Evolutionary conservation across 2,797 vertebrate species (phyloP).

Genomic region (Microctenopoma steveboyesi): DNA sequence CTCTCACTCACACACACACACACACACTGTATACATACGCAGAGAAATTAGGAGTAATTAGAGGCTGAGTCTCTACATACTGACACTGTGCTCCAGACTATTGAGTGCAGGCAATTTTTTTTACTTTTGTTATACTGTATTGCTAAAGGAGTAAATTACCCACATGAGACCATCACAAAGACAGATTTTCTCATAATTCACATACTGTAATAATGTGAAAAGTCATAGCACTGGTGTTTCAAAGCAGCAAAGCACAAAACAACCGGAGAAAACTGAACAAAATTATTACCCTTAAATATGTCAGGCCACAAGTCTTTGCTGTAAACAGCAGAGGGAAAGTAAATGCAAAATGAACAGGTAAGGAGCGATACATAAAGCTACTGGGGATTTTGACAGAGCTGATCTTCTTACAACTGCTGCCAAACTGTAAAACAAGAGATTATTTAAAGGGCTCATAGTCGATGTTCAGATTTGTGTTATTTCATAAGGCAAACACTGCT

Average conservation of each 20-base stretch:
- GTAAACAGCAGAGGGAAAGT: background rate
- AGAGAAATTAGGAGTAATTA: conserved; percentile 48
- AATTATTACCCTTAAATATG: conserved; percentile 8
- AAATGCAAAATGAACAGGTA: conserved; percentile 16
- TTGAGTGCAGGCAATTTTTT: background rate
- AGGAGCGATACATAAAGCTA: conserved; percentile 32
- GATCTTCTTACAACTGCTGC: conserved; percentile 9
- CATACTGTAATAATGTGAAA: conserved; percentile 7
- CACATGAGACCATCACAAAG: background rate
- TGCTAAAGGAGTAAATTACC: background rate
- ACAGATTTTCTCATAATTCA: conserved; percentile 1
- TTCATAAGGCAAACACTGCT: conserved; percentile 23
- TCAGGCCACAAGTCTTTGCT: conserved; percentile 11
- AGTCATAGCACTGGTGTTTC: background rate
- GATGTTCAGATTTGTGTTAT: conserved; percentile 14
- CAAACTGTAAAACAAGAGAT: conserved; percentile 13
- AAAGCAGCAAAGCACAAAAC: background rate
- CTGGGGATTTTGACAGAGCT: conserved; percentile 18
- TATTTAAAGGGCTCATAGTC: conserved; percentile 24
- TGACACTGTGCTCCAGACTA: background rate
- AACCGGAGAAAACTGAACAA: background rate
- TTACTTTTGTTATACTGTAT: background rate
- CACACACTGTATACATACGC: background rate
- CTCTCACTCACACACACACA: background rate
- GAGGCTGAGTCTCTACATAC: conserved; percentile 24